phyloP scores from a whole-genome alignment of 2,888 invertebrate genomes.

The Dryomyza anilis region DNA sequence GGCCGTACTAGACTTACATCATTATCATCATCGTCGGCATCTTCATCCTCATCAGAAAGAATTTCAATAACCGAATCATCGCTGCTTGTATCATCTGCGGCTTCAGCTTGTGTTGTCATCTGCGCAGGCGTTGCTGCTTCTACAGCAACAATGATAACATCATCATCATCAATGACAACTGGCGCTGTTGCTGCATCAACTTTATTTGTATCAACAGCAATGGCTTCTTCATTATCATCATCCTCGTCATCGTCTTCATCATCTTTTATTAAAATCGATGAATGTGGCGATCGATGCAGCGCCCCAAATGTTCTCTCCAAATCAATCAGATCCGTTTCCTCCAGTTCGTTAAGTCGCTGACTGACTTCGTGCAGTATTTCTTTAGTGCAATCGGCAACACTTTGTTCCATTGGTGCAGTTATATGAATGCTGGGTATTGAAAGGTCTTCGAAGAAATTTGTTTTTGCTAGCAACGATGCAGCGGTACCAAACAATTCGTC shows the following conservation, averaged over 20 bases:
- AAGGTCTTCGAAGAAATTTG: too few relatives aligned
- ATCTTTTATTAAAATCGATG: constrained; percentile 15
- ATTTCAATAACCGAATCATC: constrained; percentile 47
- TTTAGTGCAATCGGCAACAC: not conserved
- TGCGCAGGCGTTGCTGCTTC: too few relatives aligned
- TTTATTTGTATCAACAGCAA: not conserved
- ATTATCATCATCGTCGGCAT: constrained; percentile 36
- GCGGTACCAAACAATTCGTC: not conserved
- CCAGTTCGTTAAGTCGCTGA: constrained; percentile 29
- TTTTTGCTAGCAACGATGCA: not conserved
- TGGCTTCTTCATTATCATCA: not conserved
- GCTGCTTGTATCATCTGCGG: too few relatives aligned
- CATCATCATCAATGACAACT: not conserved
- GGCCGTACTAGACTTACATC: constrained; percentile 1
- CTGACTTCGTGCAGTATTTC: constrained; percentile 30
- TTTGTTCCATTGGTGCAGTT: not conserved
- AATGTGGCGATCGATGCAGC: not conserved
- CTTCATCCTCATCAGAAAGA: constrained; percentile 41
- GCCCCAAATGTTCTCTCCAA: constrained; percentile 39
- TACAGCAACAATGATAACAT: too few relatives aligned
- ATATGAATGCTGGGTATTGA: constrained; percentile 9
- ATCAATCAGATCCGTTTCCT: constrained; percentile 44
- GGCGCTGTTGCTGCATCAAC: not conserved
- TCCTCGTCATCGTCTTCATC: not conserved
- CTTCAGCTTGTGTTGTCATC: too few relatives aligned